These are phyloP conservation scores for Melinopterus prodromus DNA, from an alignment of 2,888 invertebrate genomes.

Conservation along the genomic window DNA sequence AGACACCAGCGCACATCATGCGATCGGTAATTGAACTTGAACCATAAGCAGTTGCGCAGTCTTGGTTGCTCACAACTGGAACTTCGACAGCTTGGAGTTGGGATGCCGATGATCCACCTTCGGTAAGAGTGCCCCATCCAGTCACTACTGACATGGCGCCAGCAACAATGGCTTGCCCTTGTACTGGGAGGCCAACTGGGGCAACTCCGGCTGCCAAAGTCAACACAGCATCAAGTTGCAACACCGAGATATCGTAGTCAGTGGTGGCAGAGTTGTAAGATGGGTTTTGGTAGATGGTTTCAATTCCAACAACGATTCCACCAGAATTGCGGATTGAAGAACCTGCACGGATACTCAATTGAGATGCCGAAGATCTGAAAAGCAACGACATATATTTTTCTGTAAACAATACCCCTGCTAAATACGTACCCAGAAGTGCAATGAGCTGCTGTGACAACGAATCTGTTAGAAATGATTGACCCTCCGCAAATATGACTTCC, in stretches of 20 bases:
- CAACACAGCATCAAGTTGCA: conserved; percentile 28
- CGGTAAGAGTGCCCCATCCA: conserved; percentile 37
- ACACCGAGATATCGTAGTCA: conserved; percentile 39
- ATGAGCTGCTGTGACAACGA: conserved; percentile 38
- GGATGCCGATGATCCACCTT: conserved; percentile 32
- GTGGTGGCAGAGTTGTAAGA: conserved; percentile 29
- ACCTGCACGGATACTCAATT: conserved; percentile 37
- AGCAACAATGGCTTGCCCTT: conserved; percentile 15
- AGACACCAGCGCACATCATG: conserved; percentile 65
- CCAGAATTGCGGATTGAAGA: conserved; percentile 34
- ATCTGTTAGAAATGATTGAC: conserved; percentile 28
- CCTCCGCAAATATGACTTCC: conserved; percentile 38
- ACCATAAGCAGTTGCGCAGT: conserved; percentile 38
- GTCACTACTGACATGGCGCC: conserved; percentile 26
- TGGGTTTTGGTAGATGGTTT: conserved; percentile 34
- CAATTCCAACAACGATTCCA: conserved; percentile 27
- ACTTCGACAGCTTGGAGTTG: conserved; percentile 41
- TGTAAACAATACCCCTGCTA: background rate
- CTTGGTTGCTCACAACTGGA: conserved; percentile 37
- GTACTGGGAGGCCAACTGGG: conserved; percentile 26
- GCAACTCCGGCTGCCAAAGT: conserved; percentile 20
- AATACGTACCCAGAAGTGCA: conserved; percentile 33
- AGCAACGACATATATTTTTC: background rate
- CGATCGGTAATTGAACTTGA: conserved; percentile 53
- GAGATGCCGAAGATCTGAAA: conserved; percentile 16